These are phyloP conservation scores for Eudemis profundana DNA, from an alignment of 2,888 invertebrate genomes.

Conservation along the genomic window DNA sequence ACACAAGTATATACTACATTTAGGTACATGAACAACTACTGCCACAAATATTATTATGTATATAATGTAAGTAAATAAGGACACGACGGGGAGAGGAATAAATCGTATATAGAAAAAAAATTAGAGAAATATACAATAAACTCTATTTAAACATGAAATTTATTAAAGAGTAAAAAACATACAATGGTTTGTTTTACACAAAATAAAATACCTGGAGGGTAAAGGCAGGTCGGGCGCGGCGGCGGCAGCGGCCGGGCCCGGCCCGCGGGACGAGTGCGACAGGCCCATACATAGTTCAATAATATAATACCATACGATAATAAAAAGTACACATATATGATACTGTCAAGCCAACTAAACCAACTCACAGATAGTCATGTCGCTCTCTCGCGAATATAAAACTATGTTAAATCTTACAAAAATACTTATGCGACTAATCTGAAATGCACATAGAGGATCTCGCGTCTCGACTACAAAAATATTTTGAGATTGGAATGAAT, in stretches of 20 bases:
- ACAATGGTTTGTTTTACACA: constrained; percentile 83
- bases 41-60: constrained; percentile 78
- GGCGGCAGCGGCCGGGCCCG: constrained; percentile 11
- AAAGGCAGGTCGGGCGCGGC: constrained; percentile 57
- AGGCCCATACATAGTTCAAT: constrained; percentile 82
- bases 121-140: constrained; percentile 84
- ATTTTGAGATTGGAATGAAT: constrained; percentile 85
- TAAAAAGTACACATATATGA: constrained; percentile 81
- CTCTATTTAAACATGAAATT: constrained; percentile 85
- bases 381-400: constrained; percentile 82
- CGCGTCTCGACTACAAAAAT: constrained; percentile 84
- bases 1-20: constrained; percentile 70
- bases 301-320: constrained; percentile 83
- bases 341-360: constrained; percentile 81
- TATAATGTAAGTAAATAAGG: constrained; percentile 79
- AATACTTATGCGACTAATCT: constrained; percentile 84
- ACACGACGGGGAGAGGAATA: constrained; percentile 70
- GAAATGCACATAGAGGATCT: constrained; percentile 84
- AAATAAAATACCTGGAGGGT: constrained; percentile 84
- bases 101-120: constrained; percentile 77
- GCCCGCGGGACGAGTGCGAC: constrained; percentile 61
- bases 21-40: constrained; percentile 69
- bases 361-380: constrained; percentile 81
- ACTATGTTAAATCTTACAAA: constrained; percentile 84
- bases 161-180: constrained; percentile 85